Evolutionary conservation across 1,140 invertebrate genomes (phyloP), one percentile per base, ranked within the genome.

Genomic region (Drepana arcuata): DNA sequence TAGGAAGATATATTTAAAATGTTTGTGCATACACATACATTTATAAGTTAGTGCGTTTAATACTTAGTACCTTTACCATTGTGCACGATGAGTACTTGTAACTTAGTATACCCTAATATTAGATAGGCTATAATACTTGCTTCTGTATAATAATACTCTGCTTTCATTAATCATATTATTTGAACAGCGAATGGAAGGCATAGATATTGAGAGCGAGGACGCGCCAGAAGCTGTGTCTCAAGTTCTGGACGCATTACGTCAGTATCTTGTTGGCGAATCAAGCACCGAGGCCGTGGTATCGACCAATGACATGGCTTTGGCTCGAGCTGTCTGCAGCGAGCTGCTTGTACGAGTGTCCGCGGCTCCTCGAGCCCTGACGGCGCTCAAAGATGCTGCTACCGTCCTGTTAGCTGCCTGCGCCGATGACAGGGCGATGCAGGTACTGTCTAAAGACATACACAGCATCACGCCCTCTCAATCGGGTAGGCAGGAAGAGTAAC

Each of bases 161-260:
- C n/a, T n/a, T n/a, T n/a, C n/a, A n/a, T n/a, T n/a, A n/a, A n/a
- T n/a, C n/a, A n/a, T n/a, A n/a, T n/a, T n/a, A n/a, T 23, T 21
- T 38, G 1, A 13, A 18, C 37, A 81, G 77, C 72, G 77, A 5
- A 57, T 58, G n/a, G 77, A 81, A 44, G 67, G 67, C 4, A 47
- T 77, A 2, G 64, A 81, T 16, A 66, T 75, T 1, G 72, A 70
- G 25, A 75, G 66, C 32, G 74, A 77, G 41, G 70, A 75, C 1
- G 41, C 63, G 2, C 70, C 72, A 6, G 77, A 81, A 52, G 60
- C 55, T 0, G 28, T 81, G 3, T 61, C 70, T 0, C 61, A 62
- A 47, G 72, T 54, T 1, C 13, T 81, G n/a, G 77, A 81, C 4
- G 45, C 54, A 0, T 39, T 81, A 0, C 68, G 70, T n/a, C 71